These are phyloP conservation scores for Hoplodrina ambigua DNA, from an alignment of 2,888 invertebrate genomes.

Conservation along the genomic window DNA sequence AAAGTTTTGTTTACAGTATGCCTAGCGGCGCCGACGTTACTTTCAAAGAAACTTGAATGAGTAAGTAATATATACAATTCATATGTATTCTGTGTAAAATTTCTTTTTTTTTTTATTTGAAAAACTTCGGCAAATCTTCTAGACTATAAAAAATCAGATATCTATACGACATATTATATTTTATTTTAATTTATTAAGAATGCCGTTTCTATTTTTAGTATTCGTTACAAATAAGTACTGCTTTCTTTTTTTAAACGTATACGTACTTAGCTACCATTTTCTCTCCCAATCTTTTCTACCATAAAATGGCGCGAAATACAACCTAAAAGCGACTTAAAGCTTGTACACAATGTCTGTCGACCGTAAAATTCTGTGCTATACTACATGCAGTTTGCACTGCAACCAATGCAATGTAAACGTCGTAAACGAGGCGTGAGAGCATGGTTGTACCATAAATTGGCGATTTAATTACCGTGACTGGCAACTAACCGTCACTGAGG, in stretches of 20 bases:
- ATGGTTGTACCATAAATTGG: slow-evolving; percentile 17
- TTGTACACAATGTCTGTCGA: slow-evolving; percentile 16
- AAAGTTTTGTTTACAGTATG: slow-evolving; percentile 40
- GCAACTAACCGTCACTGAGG: neutral
- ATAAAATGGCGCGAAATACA: slow-evolving; percentile 14
- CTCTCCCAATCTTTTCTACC: neutral
- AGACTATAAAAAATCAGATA: too few species aligned
- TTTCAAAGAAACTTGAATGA: slow-evolving; percentile 2
- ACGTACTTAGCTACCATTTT: too few species aligned
- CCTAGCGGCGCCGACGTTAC: slow-evolving; percentile 4
- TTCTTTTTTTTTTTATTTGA: too few species aligned
- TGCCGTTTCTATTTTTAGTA: too few species aligned
- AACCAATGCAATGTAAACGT: slow-evolving; percentile 38
- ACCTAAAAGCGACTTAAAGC: slow-evolving; percentile 10
- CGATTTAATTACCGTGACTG: slow-evolving; percentile 14
- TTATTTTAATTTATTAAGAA: too few species aligned
- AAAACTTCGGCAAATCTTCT: too few species aligned
- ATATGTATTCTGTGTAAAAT: too few species aligned
- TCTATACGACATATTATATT: too few species aligned
- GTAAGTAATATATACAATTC: neutral
- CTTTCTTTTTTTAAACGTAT: too few species aligned
- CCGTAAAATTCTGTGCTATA: slow-evolving; percentile 24
- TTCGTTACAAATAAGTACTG: too few species aligned
- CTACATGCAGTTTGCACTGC: slow-evolving; percentile 23
- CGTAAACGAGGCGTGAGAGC: slow-evolving; percentile 26